A percentile compares a stretch with the other conserved stretches of the same genome.
phyloP scores from a whole-genome alignment of 2,888 invertebrate genomes.

The Uropetala carovei region DNA sequence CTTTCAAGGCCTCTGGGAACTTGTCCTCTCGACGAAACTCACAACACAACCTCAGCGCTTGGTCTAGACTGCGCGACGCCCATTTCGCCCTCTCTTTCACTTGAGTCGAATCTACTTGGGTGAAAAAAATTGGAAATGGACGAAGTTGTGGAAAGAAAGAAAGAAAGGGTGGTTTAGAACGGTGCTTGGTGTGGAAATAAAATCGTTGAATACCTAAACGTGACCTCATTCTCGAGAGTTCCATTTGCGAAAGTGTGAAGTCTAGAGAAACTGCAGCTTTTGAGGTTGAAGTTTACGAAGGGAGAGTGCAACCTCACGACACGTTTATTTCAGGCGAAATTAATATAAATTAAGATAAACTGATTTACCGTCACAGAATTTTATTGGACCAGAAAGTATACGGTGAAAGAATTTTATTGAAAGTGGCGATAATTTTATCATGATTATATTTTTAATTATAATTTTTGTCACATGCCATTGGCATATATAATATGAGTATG shows the following conservation, averaged over 20 bases:
- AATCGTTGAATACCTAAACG: constrained; percentile 10
- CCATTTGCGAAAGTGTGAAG: not conserved
- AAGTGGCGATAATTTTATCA: too few species aligned
- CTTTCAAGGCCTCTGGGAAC: not conserved
- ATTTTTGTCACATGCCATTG: too few species aligned
- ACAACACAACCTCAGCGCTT: too few species aligned
- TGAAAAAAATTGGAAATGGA: not conserved
- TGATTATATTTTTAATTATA: too few species aligned
- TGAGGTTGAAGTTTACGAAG: not conserved
- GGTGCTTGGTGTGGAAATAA: not conserved
- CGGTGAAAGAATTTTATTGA: too few species aligned
- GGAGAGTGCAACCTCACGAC: not conserved
- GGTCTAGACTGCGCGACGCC: not conserved
- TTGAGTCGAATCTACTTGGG: constrained; percentile 6
- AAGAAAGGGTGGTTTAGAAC: not conserved
- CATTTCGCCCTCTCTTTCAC: not conserved
- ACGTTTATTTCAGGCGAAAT: too few species aligned
- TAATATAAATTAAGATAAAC: too few species aligned
- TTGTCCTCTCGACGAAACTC: too few species aligned
- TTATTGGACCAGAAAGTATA: too few species aligned
- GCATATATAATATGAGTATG: too few species aligned
- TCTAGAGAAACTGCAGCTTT: not conserved
- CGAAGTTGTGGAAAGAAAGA: not conserved
- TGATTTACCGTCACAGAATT: too few species aligned
- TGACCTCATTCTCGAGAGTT: constrained; percentile 21